Conservation (phyloP, 2,113 vertebrate species). For the Colinus virginianus region DNA sequence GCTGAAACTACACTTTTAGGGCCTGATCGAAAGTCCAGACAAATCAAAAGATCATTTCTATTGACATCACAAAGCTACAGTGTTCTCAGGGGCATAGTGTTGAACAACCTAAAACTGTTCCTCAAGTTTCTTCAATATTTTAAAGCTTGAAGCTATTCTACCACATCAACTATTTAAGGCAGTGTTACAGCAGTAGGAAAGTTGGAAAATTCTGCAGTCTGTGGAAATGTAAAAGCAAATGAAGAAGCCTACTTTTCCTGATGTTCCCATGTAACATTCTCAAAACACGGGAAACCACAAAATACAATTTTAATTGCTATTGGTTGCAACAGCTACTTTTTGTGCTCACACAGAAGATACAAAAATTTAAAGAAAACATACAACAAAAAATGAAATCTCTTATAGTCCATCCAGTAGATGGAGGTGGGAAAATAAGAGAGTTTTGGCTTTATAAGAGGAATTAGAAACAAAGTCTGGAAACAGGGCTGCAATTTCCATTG, state of each 20-base stretch:
- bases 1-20: neutral
- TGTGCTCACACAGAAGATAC: neutral
- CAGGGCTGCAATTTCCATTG: neutral
- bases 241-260: neutral
- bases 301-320: neutral
- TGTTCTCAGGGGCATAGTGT: neutral
- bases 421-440: neutral
- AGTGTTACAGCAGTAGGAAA: neutral
- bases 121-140: neutral
- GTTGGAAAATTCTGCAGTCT: neutral
- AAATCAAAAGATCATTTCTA: constrained; percentile 9
- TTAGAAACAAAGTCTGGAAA: neutral
- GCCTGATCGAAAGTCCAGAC: neutral
- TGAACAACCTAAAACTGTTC: neutral
- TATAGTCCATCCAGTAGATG: neutral
- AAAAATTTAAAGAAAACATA: neutral
- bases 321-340: neutral
- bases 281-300: neutral
- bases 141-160: neutral
- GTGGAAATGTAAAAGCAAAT: neutral
- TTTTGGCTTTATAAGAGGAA: neutral
- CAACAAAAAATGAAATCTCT: neutral
- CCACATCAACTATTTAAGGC: neutral
- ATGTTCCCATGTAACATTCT: neutral
- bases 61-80: neutral